phyloP scores from a whole-genome alignment of 2,888 invertebrate species.

The Mystacides longicornis region DNA sequence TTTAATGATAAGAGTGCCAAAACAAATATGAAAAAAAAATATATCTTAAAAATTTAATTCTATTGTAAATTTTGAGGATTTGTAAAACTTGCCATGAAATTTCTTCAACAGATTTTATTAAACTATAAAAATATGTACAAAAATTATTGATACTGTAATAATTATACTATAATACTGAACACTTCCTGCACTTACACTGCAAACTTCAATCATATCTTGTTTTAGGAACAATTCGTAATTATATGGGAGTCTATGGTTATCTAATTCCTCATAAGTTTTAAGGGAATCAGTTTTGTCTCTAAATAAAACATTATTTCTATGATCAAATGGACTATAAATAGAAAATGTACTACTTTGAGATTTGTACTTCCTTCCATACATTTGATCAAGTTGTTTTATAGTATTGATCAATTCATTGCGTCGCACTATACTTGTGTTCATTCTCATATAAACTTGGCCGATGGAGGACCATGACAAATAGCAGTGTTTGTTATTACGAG shows the following conservation, averaged over 20 bases:
- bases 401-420: slow-evolving; percentile 63
- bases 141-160: neutral
- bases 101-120: no score
- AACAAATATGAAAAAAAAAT: no score
- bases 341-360: slow-evolving; percentile 56
- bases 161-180: neutral
- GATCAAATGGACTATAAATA: slow-evolving; percentile 63
- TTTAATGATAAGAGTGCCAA: no score
- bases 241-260: slow-evolving; percentile 36
- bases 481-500: slow-evolving; percentile 42
- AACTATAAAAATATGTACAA: neutral
- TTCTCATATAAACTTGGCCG: slow-evolving; percentile 59
- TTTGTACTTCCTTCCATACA: slow-evolving; percentile 58
- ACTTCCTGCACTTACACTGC: slow-evolving; percentile 3
- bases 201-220: slow-evolving; percentile 13
- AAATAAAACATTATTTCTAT: slow-evolving; percentile 57
- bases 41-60: no score
- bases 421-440: slow-evolving; percentile 48
- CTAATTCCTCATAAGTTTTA: slow-evolving; percentile 33
- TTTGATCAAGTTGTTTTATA: slow-evolving; percentile 58
- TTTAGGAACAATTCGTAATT: slow-evolving; percentile 35
- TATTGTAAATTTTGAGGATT: no score
- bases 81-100: no score
- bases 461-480: slow-evolving; percentile 61
- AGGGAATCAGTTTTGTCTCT: slow-evolving; percentile 47